Evolutionary conservation across 2,797 vertebrate species (phyloP).

Genomic region (Diplodus puntazzo): DNA sequence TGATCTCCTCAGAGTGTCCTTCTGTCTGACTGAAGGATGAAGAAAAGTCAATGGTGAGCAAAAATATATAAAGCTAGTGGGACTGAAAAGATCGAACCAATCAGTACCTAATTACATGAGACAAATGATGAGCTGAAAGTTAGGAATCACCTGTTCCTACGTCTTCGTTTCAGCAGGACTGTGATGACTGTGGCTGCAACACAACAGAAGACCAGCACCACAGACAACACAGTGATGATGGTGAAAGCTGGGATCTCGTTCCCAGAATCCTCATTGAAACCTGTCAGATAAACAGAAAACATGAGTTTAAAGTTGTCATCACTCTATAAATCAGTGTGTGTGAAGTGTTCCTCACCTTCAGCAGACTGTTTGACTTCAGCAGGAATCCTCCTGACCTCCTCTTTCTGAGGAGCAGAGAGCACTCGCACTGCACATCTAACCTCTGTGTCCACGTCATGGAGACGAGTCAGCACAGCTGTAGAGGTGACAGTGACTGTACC

Average conservation of each 20-base stretch:
- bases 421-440: no score
- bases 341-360: no score
- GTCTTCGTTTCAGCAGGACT: neutral
- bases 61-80: neutral
- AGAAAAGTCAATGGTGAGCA: neutral
- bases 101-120: neutral
- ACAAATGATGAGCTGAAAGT: neutral
- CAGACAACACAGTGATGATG: no score
- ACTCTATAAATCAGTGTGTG: neutral
- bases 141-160: neutral
- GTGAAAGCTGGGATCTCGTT: neutral
- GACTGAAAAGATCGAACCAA: neutral
- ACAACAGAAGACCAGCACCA: neutral
- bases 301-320: neutral
- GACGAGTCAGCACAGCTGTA: no score
- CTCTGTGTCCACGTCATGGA: no score
- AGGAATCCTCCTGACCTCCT: accelerated
- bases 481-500: no score
- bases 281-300: neutral
- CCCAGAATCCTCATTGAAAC: neutral
- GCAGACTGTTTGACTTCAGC: no score
- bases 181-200: neutral
- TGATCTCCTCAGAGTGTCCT: neutral
- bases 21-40: neutral
- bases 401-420: neutral